Percentiles rank a stretch among this genome's conserved stretches.
Conservation (phyloP, 1,140 invertebrate species). For the Psix sp. region DNA sequence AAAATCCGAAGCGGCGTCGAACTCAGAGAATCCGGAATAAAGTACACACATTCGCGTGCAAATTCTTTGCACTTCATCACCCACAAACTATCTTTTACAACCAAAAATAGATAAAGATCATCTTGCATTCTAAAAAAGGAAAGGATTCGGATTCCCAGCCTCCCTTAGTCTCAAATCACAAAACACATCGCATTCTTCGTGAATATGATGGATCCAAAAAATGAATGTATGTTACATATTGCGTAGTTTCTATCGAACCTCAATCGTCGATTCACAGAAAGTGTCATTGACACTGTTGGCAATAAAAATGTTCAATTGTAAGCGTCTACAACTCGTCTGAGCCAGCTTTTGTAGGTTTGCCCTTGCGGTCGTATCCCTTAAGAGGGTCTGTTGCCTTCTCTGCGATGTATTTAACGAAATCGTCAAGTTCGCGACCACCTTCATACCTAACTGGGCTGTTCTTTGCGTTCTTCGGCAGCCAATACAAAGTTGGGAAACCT, state of each 20-base stretch:
- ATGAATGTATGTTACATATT: too few relatives aligned
- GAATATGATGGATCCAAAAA: too few relatives aligned
- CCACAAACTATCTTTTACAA: too few relatives aligned
- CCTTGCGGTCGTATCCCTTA: slow-evolving; percentile 91
- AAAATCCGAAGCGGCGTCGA: slow-evolving; percentile 14
- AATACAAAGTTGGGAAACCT: slow-evolving; percentile 98
- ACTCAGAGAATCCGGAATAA: slow-evolving; percentile 21
- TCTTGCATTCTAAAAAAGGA: too few relatives aligned
- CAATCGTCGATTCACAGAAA: slow-evolving; percentile 2
- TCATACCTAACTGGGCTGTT: slow-evolving; percentile 93
- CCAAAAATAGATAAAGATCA: too few relatives aligned
- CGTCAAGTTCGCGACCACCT: slow-evolving; percentile 95
- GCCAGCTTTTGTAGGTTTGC: slow-evolving; percentile 83
- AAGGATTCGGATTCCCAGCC: too few relatives aligned
- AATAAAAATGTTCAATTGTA: not conserved
- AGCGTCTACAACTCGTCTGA: slow-evolving; percentile 83
- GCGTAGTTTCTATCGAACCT: slow-evolving; percentile 19
- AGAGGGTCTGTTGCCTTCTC: slow-evolving; percentile 93
- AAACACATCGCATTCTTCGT: too few relatives aligned
- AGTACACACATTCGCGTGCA: slow-evolving; percentile 7
- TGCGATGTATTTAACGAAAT: slow-evolving; percentile 97
- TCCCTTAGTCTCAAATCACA: too few relatives aligned
- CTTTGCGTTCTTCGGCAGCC: slow-evolving; percentile 92
- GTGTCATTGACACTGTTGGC: not conserved
- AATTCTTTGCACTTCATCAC: not conserved